Evolutionary conservation across 2,113 vertebrate genomes (phyloP).

Genomic region (Megatriorchis doriae): DNA sequence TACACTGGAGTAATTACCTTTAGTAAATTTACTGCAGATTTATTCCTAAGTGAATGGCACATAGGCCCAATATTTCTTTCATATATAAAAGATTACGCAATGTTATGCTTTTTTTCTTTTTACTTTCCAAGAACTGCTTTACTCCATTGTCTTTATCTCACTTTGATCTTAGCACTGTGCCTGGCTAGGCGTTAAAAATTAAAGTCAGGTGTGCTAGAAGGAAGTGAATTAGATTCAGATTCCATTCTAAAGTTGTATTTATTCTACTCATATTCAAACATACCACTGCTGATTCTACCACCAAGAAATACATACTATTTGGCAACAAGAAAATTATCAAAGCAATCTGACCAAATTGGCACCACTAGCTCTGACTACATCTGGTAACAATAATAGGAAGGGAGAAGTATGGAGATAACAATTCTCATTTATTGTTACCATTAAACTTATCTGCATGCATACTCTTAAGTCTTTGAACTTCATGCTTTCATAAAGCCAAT

Average conservation of each 20-base stretch:
- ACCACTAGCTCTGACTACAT: conserved; percentile 2
- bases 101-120: conserved; percentile 11
- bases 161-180: conserved; percentile 48
- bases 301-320: conserved; percentile 45
- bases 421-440: conserved; percentile 51
- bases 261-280: conserved; percentile 10
- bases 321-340: conserved; percentile 49
- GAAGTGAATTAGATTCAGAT: conserved; percentile 51
- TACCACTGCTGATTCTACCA: conserved; percentile 24
- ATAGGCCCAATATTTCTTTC: neutral
- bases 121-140: conserved; percentile 14
- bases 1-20: neutral
- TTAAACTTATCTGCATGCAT: conserved; percentile 26
- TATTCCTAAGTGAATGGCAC: neutral
- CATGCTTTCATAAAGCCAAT: neutral
- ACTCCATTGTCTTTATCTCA: neutral
- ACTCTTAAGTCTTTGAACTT: conserved; percentile 16
- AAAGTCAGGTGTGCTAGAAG: conserved; percentile 52
- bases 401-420: conserved; percentile 45
- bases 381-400: conserved; percentile 42
- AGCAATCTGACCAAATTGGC: conserved; percentile 57
- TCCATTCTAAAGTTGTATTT: conserved; percentile 38
- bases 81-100: neutral
- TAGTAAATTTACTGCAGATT: conserved; percentile 6
- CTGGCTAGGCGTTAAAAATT: conserved; percentile 46